A percentile compares a stretch with the other conserved stretches of the same genome.
Conservation (phyloP, 2,888 invertebrate species). For the Schizaphis graminum region DNA sequence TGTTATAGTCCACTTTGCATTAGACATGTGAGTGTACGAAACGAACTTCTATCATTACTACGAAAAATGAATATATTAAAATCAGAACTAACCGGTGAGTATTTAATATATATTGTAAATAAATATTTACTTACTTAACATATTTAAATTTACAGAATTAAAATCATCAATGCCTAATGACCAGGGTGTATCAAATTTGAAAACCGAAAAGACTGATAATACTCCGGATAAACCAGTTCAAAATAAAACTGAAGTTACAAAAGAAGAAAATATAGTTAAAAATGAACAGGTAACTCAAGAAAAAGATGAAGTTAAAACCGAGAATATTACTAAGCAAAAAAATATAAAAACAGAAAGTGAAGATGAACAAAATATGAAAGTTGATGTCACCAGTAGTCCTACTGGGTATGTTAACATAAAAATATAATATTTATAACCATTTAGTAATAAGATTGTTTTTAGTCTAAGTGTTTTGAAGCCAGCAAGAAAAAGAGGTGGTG, state of each 20-base stretch:
- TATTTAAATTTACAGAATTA: conserved; percentile 27
- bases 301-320: conserved; percentile 55
- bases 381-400: conserved; percentile 47
- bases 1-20: conserved; percentile 89
- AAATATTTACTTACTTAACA: not conserved
- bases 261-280: conserved; percentile 22
- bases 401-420: conserved; percentile 25
- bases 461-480: conserved; percentile 68
- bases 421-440: not conserved
- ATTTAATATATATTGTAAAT: not conserved
- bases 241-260: conserved; percentile 24
- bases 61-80: conserved; percentile 67
- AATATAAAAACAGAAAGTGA: conserved; percentile 54
- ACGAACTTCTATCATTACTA: conserved; percentile 77
- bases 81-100: conserved; percentile 46
- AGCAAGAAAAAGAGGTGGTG: conserved; percentile 70
- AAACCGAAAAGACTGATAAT: conserved; percentile 15
- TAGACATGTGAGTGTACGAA: conserved; percentile 80
- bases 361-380: conserved; percentile 48
- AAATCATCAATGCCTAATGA: conserved; percentile 44
- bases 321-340: not conserved
- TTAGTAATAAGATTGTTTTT: not conserved
- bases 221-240: not conserved
- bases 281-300: conserved; percentile 61
- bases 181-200: not conserved